Evolutionary conservation across 2,888 invertebrate species (phyloP).

Genomic region (Aelia acuminata): DNA sequence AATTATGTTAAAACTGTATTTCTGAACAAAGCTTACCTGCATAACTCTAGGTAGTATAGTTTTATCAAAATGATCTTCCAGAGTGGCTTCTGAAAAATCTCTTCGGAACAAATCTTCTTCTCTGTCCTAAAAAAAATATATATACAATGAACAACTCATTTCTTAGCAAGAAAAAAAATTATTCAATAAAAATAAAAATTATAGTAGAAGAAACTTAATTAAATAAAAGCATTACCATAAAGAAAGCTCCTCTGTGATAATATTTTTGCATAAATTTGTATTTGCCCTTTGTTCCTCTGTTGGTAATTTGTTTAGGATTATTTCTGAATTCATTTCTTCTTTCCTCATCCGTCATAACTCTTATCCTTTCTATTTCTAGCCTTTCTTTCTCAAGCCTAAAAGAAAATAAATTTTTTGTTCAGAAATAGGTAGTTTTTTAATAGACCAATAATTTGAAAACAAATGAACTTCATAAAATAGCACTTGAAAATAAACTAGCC

Average conservation of each 20-base stretch:
- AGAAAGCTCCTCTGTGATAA: conserved; percentile 99
- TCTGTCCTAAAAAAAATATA: conserved; percentile 77
- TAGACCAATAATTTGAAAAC: neutral
- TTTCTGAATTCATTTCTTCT: conserved; percentile 87
- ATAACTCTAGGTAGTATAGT: conserved; percentile 98
- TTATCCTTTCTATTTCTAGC: conserved; percentile 88
- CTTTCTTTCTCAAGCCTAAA: conserved; percentile 87
- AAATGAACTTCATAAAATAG: neutral
- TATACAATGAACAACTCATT: too few relatives aligned
- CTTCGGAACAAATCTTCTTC: conserved; percentile 92
- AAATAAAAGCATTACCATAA: conserved; percentile 75
- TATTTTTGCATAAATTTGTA: conserved; percentile 99
- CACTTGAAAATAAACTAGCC: too few relatives aligned
- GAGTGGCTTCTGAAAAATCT: conserved; percentile 94
- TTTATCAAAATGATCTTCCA: conserved; percentile 99
- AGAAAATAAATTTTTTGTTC: conserved; percentile 64
- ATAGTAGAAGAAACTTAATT: neutral
- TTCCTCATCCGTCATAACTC: conserved; percentile 97
- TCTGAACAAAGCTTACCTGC: conserved; percentile 76
- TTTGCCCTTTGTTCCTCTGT: conserved; percentile 96
- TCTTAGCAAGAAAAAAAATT: neutral
- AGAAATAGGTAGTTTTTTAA: neutral
- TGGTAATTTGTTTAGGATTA: conserved; percentile 94
- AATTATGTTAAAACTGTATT: neutral
- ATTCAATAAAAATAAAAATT: neutral